These are phyloP conservation scores for Sturnira hondurensis DNA, from an alignment of 2,113 vertebrate genomes.

Conservation along the genomic window DNA sequence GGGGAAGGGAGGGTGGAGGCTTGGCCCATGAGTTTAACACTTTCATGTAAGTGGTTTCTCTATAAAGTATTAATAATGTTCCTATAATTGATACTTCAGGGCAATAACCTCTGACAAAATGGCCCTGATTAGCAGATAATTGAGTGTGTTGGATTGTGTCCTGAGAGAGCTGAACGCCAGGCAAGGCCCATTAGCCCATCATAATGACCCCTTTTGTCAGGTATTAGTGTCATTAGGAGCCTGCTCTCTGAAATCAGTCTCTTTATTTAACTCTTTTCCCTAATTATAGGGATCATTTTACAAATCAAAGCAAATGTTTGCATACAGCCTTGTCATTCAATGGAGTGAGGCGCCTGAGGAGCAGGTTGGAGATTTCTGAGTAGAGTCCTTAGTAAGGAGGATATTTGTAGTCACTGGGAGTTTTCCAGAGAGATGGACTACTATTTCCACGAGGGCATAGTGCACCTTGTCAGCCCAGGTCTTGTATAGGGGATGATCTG, in stretches of 20 bases:
- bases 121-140: conserved; percentile 84
- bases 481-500: not conserved
- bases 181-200: conserved; percentile 82
- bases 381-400: not conserved
- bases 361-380: not conserved
- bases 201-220: conserved; percentile 81
- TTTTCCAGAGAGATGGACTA: not conserved
- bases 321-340: conserved; percentile 2
- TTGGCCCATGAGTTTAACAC: conserved; percentile 71
- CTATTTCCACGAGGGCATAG: not conserved
- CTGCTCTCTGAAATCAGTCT: conserved; percentile 73
- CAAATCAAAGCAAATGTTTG: conserved; percentile 48
- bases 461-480: fast-evolving
- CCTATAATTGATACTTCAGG: conserved; percentile 84
- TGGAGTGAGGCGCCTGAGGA: not conserved
- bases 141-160: conserved; percentile 79
- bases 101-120: conserved; percentile 86
- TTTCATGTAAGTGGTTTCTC: conserved; percentile 73
- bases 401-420: not conserved
- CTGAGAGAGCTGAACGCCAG: conserved; percentile 77
- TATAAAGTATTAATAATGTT: conserved; percentile 82
- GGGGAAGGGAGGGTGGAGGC: not conserved
- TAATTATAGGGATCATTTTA: conserved; percentile 63
- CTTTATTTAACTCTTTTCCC: conserved; percentile 73
- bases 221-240: conserved; percentile 75